Percentiles rank a stretch among this genome's conserved stretches.
These are phyloP conservation scores for Anolis sagrei DNA, from an alignment of 2,113 vertebrate species.

Conservation along the genomic window DNA sequence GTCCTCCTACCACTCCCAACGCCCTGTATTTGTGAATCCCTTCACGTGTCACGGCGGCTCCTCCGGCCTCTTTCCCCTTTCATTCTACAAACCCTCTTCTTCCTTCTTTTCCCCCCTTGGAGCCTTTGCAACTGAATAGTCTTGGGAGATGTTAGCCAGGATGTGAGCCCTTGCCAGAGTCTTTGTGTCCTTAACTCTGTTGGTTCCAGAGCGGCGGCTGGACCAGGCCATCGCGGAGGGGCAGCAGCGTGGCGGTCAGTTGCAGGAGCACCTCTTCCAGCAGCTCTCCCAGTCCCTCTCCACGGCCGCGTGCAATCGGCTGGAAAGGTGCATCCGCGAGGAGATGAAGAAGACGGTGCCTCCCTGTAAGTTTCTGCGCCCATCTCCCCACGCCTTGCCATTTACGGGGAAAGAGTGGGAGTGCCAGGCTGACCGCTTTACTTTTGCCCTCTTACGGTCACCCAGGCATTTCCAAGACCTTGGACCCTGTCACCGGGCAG, in stretches of 20 bases:
- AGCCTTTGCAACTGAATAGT: background rate
- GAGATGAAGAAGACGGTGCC: constrained; percentile 96
- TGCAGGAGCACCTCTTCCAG: constrained; percentile 92
- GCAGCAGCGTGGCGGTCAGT: constrained; percentile 87
- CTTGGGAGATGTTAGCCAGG: too few relatives aligned
- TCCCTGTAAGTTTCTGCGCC: constrained; percentile 81
- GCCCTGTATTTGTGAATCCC: too few relatives aligned
- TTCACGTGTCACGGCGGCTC: too few relatives aligned
- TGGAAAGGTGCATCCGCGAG: constrained; percentile 93
- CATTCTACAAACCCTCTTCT: too few relatives aligned
- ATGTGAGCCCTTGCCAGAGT: background rate
- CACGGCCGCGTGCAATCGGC: constrained; percentile 82
- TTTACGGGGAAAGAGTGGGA: too few relatives aligned
- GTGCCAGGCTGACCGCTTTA: background rate
- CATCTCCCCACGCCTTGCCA: too few relatives aligned
- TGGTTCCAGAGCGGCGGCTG: constrained; percentile 82
- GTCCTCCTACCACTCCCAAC: too few relatives aligned
- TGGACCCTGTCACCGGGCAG: constrained; percentile 90
- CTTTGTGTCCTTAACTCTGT: constrained; percentile 75
- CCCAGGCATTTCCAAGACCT: constrained; percentile 83
- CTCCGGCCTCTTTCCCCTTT: background rate
- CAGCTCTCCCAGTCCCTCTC: constrained; percentile 89
- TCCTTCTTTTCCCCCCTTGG: too few relatives aligned
- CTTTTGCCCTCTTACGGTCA: background rate
- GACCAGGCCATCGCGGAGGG: constrained; percentile 86